Evolutionary conservation across 2,113 vertebrate genomes (phyloP).

Genomic region (Ictalurus punctatus): DNA sequence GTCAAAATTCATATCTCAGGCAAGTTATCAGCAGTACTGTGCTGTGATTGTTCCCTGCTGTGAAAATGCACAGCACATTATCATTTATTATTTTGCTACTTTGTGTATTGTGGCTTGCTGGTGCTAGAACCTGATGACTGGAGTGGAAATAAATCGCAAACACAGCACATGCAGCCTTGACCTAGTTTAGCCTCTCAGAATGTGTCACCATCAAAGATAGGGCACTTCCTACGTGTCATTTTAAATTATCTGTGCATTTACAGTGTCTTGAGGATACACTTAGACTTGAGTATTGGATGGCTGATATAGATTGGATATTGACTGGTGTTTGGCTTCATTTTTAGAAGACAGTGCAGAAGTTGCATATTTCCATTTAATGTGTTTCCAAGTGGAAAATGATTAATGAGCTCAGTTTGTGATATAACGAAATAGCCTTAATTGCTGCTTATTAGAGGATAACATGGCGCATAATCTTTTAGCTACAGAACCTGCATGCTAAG

Average conservation of each 20-base stretch:
- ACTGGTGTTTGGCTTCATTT: neutral
- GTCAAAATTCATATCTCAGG: neutral
- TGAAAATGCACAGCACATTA: neutral
- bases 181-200: neutral
- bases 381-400: neutral
- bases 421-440: neutral
- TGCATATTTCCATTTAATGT: neutral
- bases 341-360: neutral
- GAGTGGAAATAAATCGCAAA: conserved; percentile 20
- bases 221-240: neutral
- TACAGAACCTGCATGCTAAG: neutral
- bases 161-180: conserved; percentile 18
- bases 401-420: neutral
- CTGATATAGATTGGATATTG: neutral
- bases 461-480: neutral
- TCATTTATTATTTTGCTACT: conserved; percentile 22
- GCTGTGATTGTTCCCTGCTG: conserved; percentile 6
- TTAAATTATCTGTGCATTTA: neutral
- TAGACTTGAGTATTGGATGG: neutral
- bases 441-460: neutral
- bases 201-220: neutral
- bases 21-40: neutral
- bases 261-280: neutral
- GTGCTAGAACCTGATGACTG: neutral
- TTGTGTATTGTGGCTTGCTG: conserved; percentile 1